phyloP scores from a whole-genome alignment of 1,140 invertebrate genomes.

The Hyles vespertilio region DNA sequence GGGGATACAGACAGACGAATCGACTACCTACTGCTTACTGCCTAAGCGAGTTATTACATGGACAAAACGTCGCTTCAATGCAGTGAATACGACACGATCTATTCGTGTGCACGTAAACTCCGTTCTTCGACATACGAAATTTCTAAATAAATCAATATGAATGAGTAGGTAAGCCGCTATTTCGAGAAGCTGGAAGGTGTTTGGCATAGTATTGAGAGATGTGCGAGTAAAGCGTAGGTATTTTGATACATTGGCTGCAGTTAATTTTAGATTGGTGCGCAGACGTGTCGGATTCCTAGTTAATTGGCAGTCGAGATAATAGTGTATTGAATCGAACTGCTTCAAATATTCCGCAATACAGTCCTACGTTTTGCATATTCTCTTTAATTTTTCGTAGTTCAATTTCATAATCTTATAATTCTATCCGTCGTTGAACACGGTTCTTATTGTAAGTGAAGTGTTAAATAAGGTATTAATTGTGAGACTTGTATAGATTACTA shows the following conservation, averaged over 20 bases:
- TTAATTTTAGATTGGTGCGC: conserved; percentile 75
- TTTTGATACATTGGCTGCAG: conserved; percentile 75
- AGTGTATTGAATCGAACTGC: conserved; percentile 43
- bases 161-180: conserved; percentile 56
- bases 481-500: conserved; percentile 63
- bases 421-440: not conserved
- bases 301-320: conserved; percentile 72
- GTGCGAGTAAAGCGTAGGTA: conserved; percentile 70
- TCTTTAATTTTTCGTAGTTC: no score
- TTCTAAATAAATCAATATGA: conserved; percentile 55
- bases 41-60: no score
- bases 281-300: conserved; percentile 70
- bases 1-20: conserved; percentile 16
- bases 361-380: no score
- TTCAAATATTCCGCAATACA: no score
- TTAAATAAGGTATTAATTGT: conserved; percentile 66
- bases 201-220: conserved; percentile 74
- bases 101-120: conserved; percentile 13
- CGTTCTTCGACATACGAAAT: conserved; percentile 27
- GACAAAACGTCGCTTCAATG: conserved; percentile 5
- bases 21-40: conserved; percentile 11
- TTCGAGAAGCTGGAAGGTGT: conserved; percentile 72
- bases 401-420: not conserved
- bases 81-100: conserved; percentile 18
- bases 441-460: conserved; percentile 35